Conservation (phyloP, 1,140 invertebrate species). For the Ceratina calcarata region DNA sequence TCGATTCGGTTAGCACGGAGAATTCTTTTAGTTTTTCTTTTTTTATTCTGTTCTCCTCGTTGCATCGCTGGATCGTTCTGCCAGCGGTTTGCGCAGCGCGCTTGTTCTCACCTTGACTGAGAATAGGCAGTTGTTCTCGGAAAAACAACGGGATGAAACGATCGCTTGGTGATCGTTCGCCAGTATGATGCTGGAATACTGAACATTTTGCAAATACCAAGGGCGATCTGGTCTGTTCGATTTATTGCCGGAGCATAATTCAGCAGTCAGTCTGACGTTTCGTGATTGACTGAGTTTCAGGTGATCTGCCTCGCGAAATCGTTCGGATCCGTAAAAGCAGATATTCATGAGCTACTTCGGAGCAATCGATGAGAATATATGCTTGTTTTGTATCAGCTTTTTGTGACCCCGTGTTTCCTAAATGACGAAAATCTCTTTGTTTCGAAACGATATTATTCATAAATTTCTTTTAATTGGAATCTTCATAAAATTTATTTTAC, state of each 20-base stretch:
- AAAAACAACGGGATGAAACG: slow-evolving; percentile 41
- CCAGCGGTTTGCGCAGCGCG: slow-evolving; percentile 54
- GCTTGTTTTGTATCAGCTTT: slow-evolving; percentile 1
- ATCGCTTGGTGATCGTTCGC: background rate
- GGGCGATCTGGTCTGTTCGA: slow-evolving; percentile 27
- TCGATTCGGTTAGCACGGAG: slow-evolving; percentile 35
- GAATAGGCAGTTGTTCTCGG: slow-evolving; percentile 21
- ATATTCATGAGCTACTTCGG: slow-evolving; percentile 28
- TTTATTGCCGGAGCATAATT: slow-evolving; percentile 26
- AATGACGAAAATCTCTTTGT: background rate
- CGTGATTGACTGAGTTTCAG: slow-evolving; percentile 20
- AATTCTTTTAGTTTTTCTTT: slow-evolving; percentile 24
- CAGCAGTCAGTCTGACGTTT: background rate
- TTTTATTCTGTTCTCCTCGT: background rate
- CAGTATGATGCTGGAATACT: slow-evolving; percentile 10
- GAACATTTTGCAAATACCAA: slow-evolving; percentile 14
- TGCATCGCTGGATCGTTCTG: slow-evolving; percentile 30
- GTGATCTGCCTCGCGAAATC: slow-evolving; percentile 28
- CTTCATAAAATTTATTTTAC: background rate
- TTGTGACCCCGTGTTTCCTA: background rate
- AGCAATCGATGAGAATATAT: slow-evolving; percentile 18
- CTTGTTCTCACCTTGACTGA: slow-evolving; percentile 43
- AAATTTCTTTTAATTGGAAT: too few relatives aligned
- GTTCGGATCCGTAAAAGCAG: background rate
- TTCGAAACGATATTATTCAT: background rate